Base-by-base conservation (phyloP, 2,888 invertebrate species). In the Trachelus tabidus region DNA sequence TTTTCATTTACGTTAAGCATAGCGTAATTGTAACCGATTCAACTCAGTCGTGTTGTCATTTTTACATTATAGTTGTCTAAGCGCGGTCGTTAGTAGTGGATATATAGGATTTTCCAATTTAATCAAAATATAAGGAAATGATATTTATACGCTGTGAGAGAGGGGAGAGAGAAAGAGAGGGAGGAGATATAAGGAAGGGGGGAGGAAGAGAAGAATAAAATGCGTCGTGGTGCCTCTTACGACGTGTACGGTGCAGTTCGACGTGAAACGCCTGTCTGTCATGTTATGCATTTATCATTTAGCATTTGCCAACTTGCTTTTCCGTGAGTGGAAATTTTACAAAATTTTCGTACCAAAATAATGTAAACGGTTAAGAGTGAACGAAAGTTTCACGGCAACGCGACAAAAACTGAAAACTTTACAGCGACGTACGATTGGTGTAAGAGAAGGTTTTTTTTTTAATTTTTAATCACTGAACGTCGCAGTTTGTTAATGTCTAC, bases 91-190 rank as follows among this genome's bases (percentile, higher is more conserved):
- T 85, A 85, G 78, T 73, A 69, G 83, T 83, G 79, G 34, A 76
- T 78, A 84, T 79, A 83, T 88, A 87, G 87, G 86, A 87, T 87
- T 88, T 89, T 87, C 83, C 85, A 88, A 89, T 87, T 89, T 83
- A 89, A 87, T 89, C 84, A 88, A 88, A 85, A 85, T 71, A 71
- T 31, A 33, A 71, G 56, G 56, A 6, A 56, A 31, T 9, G 71
- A 71, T 71, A 71, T 71, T 71, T 71, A 82, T 81, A 56, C 23
- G 76, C 81, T 78, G 81, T 74, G 73, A 69, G 56, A 23, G 15
- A 15, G 40, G 33, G 40, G 73, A 73, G 69, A 15, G 79, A 76
- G 34, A 30, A 73, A 69, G 34, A 69, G 12, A 37, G 15, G 4
- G 4, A 37, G 15, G 37, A 37, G 37, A 15, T 12, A 37, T 12